These are phyloP conservation scores for Sebastes schlegelii DNA, from an alignment of 2,113 vertebrate species.

Conservation along the genomic window DNA sequence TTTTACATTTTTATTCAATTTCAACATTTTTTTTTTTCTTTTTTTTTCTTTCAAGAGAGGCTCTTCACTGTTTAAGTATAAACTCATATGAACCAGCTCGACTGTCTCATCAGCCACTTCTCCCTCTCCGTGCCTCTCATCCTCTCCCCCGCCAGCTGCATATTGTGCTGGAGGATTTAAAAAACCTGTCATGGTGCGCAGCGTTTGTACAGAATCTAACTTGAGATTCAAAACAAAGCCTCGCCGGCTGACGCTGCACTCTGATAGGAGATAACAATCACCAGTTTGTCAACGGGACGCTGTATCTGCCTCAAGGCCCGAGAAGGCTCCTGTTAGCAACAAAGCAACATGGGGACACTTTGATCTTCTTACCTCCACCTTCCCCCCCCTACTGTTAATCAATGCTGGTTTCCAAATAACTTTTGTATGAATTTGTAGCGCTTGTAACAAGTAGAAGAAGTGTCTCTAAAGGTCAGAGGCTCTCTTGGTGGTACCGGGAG, in stretches of 20 bases:
- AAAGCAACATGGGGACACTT: constrained; percentile 71
- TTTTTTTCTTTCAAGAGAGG: constrained; percentile 8
- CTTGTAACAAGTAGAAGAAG: constrained; percentile 57
- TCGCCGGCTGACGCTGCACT: constrained; percentile 48
- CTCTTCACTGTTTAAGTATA: constrained; percentile 21
- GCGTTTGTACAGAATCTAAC: constrained; percentile 53
- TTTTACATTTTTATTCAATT: neutral
- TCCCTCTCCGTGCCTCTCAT: constrained; percentile 29
- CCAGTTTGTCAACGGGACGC: constrained; percentile 75
- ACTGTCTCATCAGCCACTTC: constrained; percentile 12
- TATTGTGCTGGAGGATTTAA: constrained; percentile 51
- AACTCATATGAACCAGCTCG: constrained; percentile 37
- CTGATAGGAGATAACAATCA: constrained; percentile 76
- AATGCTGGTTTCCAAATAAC: constrained; percentile 74
- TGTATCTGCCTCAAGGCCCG: constrained; percentile 64
- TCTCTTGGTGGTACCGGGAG: constrained; percentile 49
- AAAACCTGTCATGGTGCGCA: constrained; percentile 56
- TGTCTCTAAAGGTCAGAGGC: constrained; percentile 72
- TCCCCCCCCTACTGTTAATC: constrained; percentile 66
- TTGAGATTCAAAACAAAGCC: constrained; percentile 69
- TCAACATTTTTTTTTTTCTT: neutral
- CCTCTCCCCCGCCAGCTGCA: constrained; percentile 46
- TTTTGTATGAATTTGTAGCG: constrained; percentile 66
- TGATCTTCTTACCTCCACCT: constrained; percentile 46
- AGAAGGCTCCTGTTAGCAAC: constrained; percentile 65